Evolutionary conservation across 2,888 invertebrate species (phyloP), one percentile per base, ranked within the genome.

Genomic region (Mythimna loreyi): DNA sequence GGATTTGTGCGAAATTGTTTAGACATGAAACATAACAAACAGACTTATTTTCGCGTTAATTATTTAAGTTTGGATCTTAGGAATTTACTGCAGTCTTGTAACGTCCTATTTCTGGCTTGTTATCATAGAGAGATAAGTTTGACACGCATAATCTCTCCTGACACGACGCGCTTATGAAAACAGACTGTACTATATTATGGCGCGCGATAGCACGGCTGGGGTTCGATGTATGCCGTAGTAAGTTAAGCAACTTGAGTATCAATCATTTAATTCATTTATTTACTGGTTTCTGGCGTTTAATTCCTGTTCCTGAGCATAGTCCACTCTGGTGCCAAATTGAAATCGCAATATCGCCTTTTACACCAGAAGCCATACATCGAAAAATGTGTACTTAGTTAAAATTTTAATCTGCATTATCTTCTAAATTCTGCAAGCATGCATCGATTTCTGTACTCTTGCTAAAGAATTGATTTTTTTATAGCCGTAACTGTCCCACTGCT

Each of bases 51-150:
- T 40, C 40, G 16, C 16, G 40, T 40, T 40, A 13, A 16, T 40
- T 16, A 40, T 40, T 40, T 40, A 16, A 40, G 40, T 40, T 40
- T 6, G 40, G 16, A 40, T 61, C 7, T n/a, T 47, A 49, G 50
- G 36, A 45, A 73, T 50, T 53, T 57, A 19, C 45, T 49, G 36
- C 23, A 67, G 61, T 67, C 6, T 28, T 45, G 19, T 52, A 52
- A 72, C 66, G 81, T 65, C 68, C 81, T 50, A 76, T 25, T 72
- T 76, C 58, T 58, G 43, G 53, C 58, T 53, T 30, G 53, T 74
- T 79, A 77, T 79, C 76, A 59, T 25, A 62, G 47, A n/a, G 9
- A 67, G 81, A 81, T 81, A 81, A 81, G 59, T 73, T 49, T 76
- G 73, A 79, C 77, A 67, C 67, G 67, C 28, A 69, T 79, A 81